Base-by-base conservation (phyloP, 1,140 invertebrate species). In the Phocides pigmalion region DNA sequence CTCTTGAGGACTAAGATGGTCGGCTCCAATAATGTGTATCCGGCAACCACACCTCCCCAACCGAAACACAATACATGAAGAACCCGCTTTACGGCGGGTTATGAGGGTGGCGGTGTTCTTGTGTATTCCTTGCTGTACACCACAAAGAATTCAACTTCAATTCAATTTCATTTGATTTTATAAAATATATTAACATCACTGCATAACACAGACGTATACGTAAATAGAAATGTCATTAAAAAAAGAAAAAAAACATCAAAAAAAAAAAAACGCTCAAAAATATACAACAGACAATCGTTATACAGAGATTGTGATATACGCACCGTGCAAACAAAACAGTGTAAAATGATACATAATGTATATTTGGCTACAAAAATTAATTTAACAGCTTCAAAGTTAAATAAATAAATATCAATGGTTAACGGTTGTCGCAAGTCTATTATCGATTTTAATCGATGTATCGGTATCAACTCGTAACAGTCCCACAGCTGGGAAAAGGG, bases 201-300 rank as follows among this genome's bases (percentile, higher is more conserved):
- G 25, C 2, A 28, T 8, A 28, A 2, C 5, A 28, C 25, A 8
- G 4, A 6, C 25, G 25, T 8, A 28, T 4, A 28, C 25, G 25
- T n/a, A n/a, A n/a, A n/a, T n/a, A n/a, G n/a, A 28, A 28, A 3
- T 8, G 25, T 28, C 14, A 50, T 50, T 12, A 9, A n/a, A 49
- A 19, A 14, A 5, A 42, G 25, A 32, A 44, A 28, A 44, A 44
- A 32, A 16, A 44, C 20, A 44, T n/a, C n/a, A n/a, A n/a, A n/a
- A 44, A 20, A 6, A 66, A 72, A 61, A 65, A 70, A 65, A 66
- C 63, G 63, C 72, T 76, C 81, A 89, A 89, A 87, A 87, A 84
- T 88, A 84, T 84, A 89, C 82, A 87, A 69, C n/a, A 85, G 69
- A 82, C 53, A 64, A 76, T 76, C 54, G 51, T 42, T 61, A 65